phyloP scores from a whole-genome alignment of 2,113 vertebrate genomes.

The Phocoena sinus region DNA sequence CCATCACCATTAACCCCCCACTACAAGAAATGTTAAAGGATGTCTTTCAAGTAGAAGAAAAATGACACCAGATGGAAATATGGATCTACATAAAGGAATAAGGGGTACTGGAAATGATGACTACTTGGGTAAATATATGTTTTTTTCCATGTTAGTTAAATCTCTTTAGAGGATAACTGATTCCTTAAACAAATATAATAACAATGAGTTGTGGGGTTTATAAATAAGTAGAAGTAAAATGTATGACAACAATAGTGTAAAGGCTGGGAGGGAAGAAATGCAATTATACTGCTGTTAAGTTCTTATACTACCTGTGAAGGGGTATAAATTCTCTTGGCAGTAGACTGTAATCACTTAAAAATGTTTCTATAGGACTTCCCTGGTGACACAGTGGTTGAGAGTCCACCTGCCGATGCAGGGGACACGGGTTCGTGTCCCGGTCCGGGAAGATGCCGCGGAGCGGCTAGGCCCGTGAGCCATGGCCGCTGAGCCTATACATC shows the following conservation, averaged over 20 bases:
- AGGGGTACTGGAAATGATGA: background rate
- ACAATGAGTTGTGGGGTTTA: background rate
- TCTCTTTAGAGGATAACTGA: background rate
- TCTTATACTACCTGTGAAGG: background rate
- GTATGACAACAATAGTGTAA: background rate
- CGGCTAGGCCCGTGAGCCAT: no score
- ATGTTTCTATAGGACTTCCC: background rate
- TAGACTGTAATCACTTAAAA: background rate
- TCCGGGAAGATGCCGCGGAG: no score
- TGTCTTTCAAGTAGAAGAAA: background rate
- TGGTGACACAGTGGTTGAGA: no score
- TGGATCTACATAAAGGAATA: background rate
- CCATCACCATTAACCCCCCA: background rate
- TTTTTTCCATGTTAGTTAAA: conserved; percentile 15
- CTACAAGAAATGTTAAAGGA: background rate
- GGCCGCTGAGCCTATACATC: no score
- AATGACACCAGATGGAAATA: background rate
- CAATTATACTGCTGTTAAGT: background rate
- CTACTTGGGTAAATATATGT: background rate
- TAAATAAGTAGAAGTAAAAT: background rate
- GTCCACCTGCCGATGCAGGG: no score
- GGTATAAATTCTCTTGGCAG: background rate
- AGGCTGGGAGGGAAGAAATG: background rate
- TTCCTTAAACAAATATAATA: background rate
- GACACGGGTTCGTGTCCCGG: no score